These are phyloP conservation scores for Caranx ignobilis DNA, from an alignment of 2,113 vertebrate species.

Conservation along the genomic window DNA sequence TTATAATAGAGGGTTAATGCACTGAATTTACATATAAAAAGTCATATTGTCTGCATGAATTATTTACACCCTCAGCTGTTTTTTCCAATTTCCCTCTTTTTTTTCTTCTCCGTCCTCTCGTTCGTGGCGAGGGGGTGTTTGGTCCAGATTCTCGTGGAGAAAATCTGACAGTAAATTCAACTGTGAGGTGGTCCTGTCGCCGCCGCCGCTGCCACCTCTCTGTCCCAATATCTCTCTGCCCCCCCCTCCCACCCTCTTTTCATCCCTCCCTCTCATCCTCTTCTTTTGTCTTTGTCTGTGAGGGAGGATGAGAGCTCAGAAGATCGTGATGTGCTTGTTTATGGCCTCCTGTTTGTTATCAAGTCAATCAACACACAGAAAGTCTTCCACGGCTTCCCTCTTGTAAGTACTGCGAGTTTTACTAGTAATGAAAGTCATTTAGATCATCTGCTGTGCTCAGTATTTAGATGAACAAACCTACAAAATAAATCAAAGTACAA, in stretches of 20 bases:
- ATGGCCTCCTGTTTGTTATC: slow-evolving; percentile 39
- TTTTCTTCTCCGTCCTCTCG: slow-evolving; percentile 75
- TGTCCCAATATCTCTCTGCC: slow-evolving; percentile 62
- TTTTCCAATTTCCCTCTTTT: slow-evolving; percentile 85
- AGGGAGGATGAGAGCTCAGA: slow-evolving; percentile 48
- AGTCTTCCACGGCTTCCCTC: slow-evolving; percentile 24
- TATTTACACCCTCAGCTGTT: slow-evolving; percentile 99
- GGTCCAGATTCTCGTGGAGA: slow-evolving; percentile 94
- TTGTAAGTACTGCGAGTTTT: slow-evolving; percentile 15
- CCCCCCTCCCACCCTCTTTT: slow-evolving; percentile 11
- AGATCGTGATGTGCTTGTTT: slow-evolving; percentile 50
- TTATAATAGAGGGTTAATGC: slow-evolving; percentile 99
- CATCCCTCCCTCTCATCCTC: slow-evolving; percentile 32
- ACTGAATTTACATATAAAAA: slow-evolving; percentile 99
- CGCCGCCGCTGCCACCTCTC: slow-evolving; percentile 61
- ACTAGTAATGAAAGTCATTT: slow-evolving; percentile 25
- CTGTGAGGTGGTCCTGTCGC: slow-evolving; percentile 89
- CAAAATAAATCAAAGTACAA: background rate
- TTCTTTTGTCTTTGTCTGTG: slow-evolving; percentile 45
- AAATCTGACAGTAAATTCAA: slow-evolving; percentile 97
- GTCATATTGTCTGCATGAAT: slow-evolving; percentile 99
- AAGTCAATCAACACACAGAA: slow-evolving; percentile 50
- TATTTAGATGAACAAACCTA: slow-evolving; percentile 9
- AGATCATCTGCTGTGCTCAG: slow-evolving; percentile 1
- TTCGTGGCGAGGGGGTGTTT: slow-evolving; percentile 90